These are phyloP conservation scores for Eristalis intricaria DNA, from an alignment of 2,888 invertebrate genomes.

Conservation along the genomic window DNA sequence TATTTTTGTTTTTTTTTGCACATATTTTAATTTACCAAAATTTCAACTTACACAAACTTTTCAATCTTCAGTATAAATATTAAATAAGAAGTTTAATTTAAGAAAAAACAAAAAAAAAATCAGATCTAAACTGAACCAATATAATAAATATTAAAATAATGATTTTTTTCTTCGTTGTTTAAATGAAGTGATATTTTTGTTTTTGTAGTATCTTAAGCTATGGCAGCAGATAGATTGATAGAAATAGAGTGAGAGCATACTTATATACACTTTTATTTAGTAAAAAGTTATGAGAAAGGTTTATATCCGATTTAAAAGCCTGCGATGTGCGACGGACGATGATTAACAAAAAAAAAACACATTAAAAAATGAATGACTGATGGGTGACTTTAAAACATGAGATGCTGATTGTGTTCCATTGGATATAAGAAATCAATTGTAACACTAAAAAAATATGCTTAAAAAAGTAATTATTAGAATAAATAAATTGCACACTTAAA, in stretches of 20 bases:
- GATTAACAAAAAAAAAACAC: slow-evolving; percentile 17
- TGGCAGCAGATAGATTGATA: slow-evolving; percentile 68
- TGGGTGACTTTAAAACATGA: slow-evolving; percentile 30
- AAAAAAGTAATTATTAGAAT: background rate
- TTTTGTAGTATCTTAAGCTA: slow-evolving; percentile 62
- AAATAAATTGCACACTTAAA: slow-evolving; percentile 50
- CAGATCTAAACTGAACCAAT: slow-evolving; percentile 67
- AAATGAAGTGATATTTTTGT: slow-evolving; percentile 41
- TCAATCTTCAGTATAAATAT: slow-evolving; percentile 41
- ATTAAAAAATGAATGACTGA: slow-evolving; percentile 37
- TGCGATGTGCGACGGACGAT: slow-evolving; percentile 68
- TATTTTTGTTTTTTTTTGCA: slow-evolving; percentile 15
- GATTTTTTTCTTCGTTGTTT: slow-evolving; percentile 25
- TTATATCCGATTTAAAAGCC: slow-evolving; percentile 17
- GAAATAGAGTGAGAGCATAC: slow-evolving; percentile 14
- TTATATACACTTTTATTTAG: slow-evolving; percentile 9
- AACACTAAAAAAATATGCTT: slow-evolving; percentile 4
- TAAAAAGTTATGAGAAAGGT: background rate
- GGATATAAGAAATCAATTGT: slow-evolving; percentile 6
- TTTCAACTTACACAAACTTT: background rate
- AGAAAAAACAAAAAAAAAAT: slow-evolving; percentile 27
- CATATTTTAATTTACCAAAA: background rate
- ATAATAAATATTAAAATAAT: slow-evolving; percentile 67
- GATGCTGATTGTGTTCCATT: slow-evolving; percentile 24
- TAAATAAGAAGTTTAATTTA: slow-evolving; percentile 19